A percentile compares a stretch with the other conserved stretches of the same genome.
Evolutionary conservation across 64 coral and sea anemone genomes (phyloP).

Genomic region (Montipora sp.): DNA sequence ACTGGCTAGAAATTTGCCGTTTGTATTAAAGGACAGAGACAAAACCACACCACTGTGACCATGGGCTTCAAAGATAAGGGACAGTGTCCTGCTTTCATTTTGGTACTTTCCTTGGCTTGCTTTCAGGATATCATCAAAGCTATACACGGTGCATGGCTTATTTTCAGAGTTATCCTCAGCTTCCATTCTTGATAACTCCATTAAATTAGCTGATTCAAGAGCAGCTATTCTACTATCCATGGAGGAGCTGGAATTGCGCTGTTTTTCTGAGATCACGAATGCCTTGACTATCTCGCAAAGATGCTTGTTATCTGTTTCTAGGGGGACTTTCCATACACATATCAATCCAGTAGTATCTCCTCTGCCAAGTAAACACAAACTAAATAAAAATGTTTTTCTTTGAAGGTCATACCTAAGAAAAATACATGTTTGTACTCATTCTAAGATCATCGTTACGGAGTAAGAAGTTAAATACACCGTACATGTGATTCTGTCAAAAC

Average conservation of each 20-base stretch:
- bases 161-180: not conserved
- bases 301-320: slow-evolving; percentile 19
- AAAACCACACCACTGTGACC: slow-evolving; percentile 49
- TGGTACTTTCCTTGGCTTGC: not conserved
- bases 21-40: slow-evolving; percentile 27
- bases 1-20: slow-evolving; percentile 51
- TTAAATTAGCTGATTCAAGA: slow-evolving; percentile 9
- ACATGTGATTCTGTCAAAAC: no score
- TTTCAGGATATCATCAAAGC: slow-evolving; percentile 43
- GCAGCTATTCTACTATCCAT: slow-evolving; percentile 25
- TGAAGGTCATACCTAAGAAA: not conserved
- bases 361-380: not conserved
- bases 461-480: no score
- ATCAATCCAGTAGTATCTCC: slow-evolving; percentile 38
- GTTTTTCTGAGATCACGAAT: not conserved
- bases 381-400: not conserved
- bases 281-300: slow-evolving; percentile 24
- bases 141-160: not conserved
- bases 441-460: no score
- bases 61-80: slow-evolving; percentile 27
- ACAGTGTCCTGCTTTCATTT: not conserved
- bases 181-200: slow-evolving; percentile 1
- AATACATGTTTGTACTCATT: not conserved
- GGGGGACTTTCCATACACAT: slow-evolving; percentile 42
- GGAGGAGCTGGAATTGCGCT: not conserved